Evolutionary conservation across 2,797 vertebrate species (phyloP), one percentile per base, ranked within the genome.

Genomic region (Tympanoctomys barrerae): DNA sequence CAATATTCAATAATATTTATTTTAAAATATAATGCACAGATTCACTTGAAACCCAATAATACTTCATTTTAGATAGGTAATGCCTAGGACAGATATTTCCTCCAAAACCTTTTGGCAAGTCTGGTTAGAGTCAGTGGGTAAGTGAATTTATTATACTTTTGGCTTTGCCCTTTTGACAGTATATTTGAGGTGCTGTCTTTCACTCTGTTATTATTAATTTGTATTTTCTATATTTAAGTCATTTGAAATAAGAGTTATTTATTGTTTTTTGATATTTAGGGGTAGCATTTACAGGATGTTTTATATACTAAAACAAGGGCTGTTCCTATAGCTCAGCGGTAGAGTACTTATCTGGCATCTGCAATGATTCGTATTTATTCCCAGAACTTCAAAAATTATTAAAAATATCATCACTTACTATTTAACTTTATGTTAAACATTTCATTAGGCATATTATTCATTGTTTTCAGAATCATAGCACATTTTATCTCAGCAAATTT

Each of bases 171-270:
- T 85, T 5, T 87, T 94, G 52, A 81, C 9, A 91, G 28, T 52
- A 14, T 66, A 57, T 68, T 89, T n/a, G 18, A 90, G 28, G 71
- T 79, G 28, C 24, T 46, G 39, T 26, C 90, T 93, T 95, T 95
- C 57, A 82, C 7, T 82, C n/a, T 71, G 16, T 73, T 87, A 89
- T 91, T 84, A 9, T 95, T 95, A 90, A 89, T 91, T 97, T 7
- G 79, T 91, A 97, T 96, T 39, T 93, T 5, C 31, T 95, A 82
- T 79, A 54, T 89, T 96, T 91, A 89, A 81, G 10, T 87, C 42
- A 96, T 89, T 95, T 94, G 92, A 89, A 73, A 59, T 89, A 36
- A 90, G 12, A 91, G 28, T 89, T 92, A 78, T 94, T 96, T 96
- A 94, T n/a, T 81, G 6, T 92, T 89, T 46, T 89, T 89, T 96